Evolutionary conservation across 2,113 vertebrate species (phyloP), one percentile per base, ranked within the genome.

Genomic region (Anoura caudifer): DNA sequence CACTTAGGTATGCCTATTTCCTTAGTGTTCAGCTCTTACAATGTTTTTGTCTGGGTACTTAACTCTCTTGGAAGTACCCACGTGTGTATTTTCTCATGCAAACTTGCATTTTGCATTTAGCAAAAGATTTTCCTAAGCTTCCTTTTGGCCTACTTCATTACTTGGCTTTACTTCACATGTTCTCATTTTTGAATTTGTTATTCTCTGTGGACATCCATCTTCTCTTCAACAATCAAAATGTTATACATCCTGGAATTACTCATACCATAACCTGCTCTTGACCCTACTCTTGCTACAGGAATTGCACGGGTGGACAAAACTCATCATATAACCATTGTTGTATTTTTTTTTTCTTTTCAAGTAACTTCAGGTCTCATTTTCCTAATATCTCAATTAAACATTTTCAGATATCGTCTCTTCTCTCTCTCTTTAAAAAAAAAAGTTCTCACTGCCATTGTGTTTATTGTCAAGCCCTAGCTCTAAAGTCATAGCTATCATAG

Each of bases 131-230:
- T 69, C 13, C 75, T 28, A 20, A 85, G 87, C 75, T 94, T 59
- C 26, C 36, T 50, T 87, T 91, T 96, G 90, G 75, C 50, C 87
- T 83, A 38, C 45, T 95, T 91, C 75, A 38, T 73, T 72, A 61
- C 73, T 95, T 91, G 87, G 87, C 69, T 82, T 96, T 79, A 50
- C 28, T 94, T 95, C 36, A 38, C 41, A 33, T 83, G 54, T 70
- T 87, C 43, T 95, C 75, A 75, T 36, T 94, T 93, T 73, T 92
- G 10, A 82, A 94, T 43, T 88, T 89, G 73, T 83, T 88, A 91
- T 88, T 96, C 95, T 97, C 84, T 90, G 50, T 84, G 56, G 75
- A 94, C 75, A 80, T 76, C 75, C 79, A 45, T 80, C 47, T 83
- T 97, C 36, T 67, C 24, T 91, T 67, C 54, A 91, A 82, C 33